Evolutionary conservation across 2,797 vertebrate species (phyloP).

Genomic region (Hoplostethus atlanticus): DNA sequence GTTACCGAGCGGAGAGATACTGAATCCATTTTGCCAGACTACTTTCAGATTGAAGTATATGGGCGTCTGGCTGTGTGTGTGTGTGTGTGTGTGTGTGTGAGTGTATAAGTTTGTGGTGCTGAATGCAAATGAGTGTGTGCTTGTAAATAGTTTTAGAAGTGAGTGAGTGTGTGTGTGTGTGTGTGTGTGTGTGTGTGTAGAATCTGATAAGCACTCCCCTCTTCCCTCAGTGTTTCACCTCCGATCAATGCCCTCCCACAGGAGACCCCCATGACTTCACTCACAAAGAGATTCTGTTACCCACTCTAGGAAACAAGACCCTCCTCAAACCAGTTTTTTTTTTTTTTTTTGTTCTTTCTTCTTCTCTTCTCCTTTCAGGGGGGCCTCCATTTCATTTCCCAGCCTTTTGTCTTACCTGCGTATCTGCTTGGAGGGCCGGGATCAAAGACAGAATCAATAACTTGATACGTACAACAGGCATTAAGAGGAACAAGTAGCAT

Average conservation of each 20-base stretch:
- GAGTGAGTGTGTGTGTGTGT: constrained; percentile 36
- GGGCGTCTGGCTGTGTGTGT: constrained; percentile 1
- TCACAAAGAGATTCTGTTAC: constrained; percentile 82
- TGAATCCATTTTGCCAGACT: constrained; percentile 46
- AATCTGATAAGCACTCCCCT: constrained; percentile 74
- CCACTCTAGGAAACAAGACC: constrained; percentile 75
- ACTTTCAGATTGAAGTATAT: constrained; percentile 53
- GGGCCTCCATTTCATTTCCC: constrained; percentile 60
- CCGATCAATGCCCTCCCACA: constrained; percentile 81
- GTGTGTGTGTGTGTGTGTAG: constrained; percentile 48
- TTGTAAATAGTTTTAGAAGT: constrained; percentile 38
- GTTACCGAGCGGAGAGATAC: constrained; percentile 25
- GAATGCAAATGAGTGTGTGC: constrained; percentile 44
- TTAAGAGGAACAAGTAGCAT: no score
- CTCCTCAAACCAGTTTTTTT: constrained; percentile 61
- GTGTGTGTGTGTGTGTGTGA: constrained; percentile 14
- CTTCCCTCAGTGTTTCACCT: constrained; percentile 69
- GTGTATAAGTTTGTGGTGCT: constrained; percentile 38
- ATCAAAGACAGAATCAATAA: no score
- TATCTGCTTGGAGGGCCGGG: constrained; percentile 36
- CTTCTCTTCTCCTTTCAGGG: constrained; percentile 62
- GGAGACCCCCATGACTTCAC: constrained; percentile 82
- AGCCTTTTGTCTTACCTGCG: constrained; percentile 39
- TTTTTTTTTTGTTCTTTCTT: constrained; percentile 29
- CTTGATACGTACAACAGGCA: no score